These are phyloP conservation scores for Nyctibius bracteatus DNA, from an alignment of 2,113 vertebrate species.

Conservation along the genomic window DNA sequence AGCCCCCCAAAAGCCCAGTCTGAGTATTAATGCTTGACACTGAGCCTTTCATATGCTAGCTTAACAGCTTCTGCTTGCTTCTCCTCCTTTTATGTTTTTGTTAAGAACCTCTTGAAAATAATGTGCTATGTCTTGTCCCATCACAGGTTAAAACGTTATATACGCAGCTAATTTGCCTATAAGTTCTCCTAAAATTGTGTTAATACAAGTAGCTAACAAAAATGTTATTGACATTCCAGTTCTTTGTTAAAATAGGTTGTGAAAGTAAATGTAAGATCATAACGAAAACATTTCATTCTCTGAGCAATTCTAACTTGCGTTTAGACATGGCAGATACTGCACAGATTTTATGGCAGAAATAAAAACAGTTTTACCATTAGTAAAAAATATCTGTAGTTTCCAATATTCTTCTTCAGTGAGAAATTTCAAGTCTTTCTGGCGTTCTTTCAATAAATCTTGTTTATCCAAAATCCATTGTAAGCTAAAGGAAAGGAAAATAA, in stretches of 20 bases:
- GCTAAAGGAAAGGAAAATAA: slow-evolving; percentile 67
- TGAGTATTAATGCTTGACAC: neutral
- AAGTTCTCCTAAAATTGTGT: neutral
- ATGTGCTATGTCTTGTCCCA: neutral
- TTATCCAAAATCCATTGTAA: slow-evolving; percentile 99
- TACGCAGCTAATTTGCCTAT: neutral
- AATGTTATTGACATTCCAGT: neutral
- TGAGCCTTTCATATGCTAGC: neutral
- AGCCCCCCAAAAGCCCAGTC: neutral
- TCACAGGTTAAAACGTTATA: neutral
- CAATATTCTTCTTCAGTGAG: slow-evolving; percentile 98
- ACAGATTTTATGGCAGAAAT: neutral
- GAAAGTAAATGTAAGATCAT: neutral
- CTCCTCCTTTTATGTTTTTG: neutral
- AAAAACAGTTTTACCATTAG: slow-evolving; percentile 84
- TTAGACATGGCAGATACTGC: neutral
- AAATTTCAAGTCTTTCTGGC: slow-evolving; percentile 97
- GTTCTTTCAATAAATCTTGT: slow-evolving; percentile 96
- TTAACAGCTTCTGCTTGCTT: neutral
- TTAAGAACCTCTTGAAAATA: neutral
- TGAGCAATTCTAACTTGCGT: neutral
- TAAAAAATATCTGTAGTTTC: slow-evolving; percentile 99
- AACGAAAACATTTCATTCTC: neutral
- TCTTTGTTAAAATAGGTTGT: neutral
- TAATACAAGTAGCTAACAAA: neutral